phyloP scores from a whole-genome alignment of 2,797 vertebrate species.

The Scolopax bukidnonensis region DNA sequence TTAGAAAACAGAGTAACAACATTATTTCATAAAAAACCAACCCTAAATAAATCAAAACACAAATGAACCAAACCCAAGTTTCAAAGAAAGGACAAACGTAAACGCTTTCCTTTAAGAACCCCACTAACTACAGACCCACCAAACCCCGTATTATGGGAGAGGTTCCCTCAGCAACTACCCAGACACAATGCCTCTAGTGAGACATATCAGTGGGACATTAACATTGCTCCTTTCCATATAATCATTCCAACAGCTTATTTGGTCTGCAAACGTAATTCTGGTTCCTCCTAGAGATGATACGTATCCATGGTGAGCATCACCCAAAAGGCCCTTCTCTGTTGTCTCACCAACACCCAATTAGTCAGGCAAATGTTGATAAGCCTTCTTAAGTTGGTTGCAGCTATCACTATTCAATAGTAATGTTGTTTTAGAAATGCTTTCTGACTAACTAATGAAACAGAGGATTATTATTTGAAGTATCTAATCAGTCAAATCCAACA shows the following conservation, averaged over 20 bases:
- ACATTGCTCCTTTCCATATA: neutral
- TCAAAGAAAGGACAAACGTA: neutral
- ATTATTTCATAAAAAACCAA: neutral
- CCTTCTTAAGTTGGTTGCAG: neutral
- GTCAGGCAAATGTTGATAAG: neutral
- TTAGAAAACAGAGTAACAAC: neutral
- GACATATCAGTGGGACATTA: neutral
- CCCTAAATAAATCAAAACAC: neutral
- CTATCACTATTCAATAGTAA: neutral
- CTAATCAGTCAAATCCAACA: neutral
- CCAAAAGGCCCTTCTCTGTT: neutral
- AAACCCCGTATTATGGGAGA: neutral
- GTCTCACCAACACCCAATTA: neutral
- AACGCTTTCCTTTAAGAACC: neutral
- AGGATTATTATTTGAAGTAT: neutral
- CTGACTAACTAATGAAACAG: neutral
- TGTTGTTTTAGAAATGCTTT: neutral
- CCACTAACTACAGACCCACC: neutral
- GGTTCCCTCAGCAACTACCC: neutral
- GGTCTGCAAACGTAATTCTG: neutral
- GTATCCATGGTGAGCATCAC: neutral
- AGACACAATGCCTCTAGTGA: accelerated
- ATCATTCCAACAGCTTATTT: neutral
- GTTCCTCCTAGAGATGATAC: neutral
- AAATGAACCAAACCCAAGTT: neutral